Evolutionary conservation across 2,113 vertebrate genomes (phyloP), one percentile per base, ranked within the genome.

Genomic region (Peromyscus maniculatus): DNA sequence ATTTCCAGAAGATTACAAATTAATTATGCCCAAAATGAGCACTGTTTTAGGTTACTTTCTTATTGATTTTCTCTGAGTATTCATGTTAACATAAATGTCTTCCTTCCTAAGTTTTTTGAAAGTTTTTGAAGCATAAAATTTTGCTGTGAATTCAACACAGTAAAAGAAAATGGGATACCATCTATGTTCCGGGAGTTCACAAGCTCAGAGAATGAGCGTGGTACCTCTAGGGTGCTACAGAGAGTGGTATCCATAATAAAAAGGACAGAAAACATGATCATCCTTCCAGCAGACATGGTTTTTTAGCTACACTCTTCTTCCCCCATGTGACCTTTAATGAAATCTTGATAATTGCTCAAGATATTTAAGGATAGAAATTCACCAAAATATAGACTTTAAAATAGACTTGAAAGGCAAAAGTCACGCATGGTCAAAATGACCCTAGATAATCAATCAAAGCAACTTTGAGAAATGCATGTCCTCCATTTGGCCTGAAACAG

Each of bases 31-130:
- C 31, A 93, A 87, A 88, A 77, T 91, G 43, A 88, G 62, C 55
- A 84, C 16, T 1, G 49, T 59, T 72, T 91, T 49, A 62, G 28
- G 24, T 67, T 13, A 59, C n/a, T 71, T 90, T 89, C 16, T 75
- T 22, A 74, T 49, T 86, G 57, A 96, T 80, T 94, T 77, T 93
- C 36, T 77, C 69, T 79, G 26, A 89, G 33, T 5, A 46, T 71
- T n/a, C 24, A 49, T 49, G 46, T n/a, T 75, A 75, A 83, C 8
- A 64, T 80, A 75, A 91, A 78, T 39, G 36, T 39, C 55, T 43
- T 49, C 26, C 26, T 52, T 92, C 59, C 7, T 33, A 46, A 78
- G 67, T 10, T 78, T 77, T 74, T 74, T 66, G 31, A 28, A 80
- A 59, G 46, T 52, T 52, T 36, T 92, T 92, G 33, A 80, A 75